These are phyloP conservation scores for Chorisops tibialis DNA, from an alignment of 2,888 invertebrate genomes.

Conservation along the genomic window DNA sequence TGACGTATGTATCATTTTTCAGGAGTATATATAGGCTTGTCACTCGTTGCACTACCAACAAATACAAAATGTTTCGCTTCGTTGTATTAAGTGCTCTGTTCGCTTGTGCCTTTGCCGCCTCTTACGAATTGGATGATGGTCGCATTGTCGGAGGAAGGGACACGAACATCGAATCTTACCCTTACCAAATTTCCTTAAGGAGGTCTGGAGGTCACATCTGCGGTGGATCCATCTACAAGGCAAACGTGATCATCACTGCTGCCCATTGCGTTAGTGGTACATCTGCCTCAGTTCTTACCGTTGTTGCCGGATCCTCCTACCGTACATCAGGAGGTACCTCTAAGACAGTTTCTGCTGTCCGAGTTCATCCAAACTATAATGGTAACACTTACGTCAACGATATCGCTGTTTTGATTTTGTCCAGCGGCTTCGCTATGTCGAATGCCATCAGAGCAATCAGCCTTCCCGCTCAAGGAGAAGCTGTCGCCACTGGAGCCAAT, in stretches of 20 bases:
- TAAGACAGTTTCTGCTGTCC: constrained; percentile 49
- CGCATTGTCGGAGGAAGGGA: neutral
- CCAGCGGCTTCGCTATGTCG: constrained; percentile 49
- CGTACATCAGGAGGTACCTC: constrained; percentile 38
- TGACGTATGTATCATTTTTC: too few species aligned
- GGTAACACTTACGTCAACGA: constrained; percentile 55
- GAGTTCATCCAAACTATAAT: constrained; percentile 53
- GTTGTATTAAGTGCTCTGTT: constrained; percentile 8
- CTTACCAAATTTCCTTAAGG: constrained; percentile 4
- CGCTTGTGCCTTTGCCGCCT: neutral
- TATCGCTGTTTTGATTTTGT: constrained; percentile 56
- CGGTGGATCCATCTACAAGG: constrained; percentile 6
- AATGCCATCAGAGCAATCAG: constrained; percentile 49
- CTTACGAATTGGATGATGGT: neutral
- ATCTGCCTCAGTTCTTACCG: constrained; percentile 24
- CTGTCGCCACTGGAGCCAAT: neutral
- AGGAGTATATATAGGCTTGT: too few species aligned
- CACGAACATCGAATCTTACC: neutral
- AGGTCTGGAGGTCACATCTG: neutral
- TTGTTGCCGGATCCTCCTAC: constrained; percentile 55
- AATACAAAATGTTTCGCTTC: constrained; percentile 15
- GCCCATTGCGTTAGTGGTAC: constrained; percentile 24
- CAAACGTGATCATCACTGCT: constrained; percentile 4
- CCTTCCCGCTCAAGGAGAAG: constrained; percentile 44
- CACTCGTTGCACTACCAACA: too few species aligned